A percentile compares a stretch with the other conserved stretches of the same genome.
These are phyloP conservation scores for Parasteatoda tepidariorum DNA, from an alignment of 1,140 invertebrate genomes.

Conservation along the genomic window DNA sequence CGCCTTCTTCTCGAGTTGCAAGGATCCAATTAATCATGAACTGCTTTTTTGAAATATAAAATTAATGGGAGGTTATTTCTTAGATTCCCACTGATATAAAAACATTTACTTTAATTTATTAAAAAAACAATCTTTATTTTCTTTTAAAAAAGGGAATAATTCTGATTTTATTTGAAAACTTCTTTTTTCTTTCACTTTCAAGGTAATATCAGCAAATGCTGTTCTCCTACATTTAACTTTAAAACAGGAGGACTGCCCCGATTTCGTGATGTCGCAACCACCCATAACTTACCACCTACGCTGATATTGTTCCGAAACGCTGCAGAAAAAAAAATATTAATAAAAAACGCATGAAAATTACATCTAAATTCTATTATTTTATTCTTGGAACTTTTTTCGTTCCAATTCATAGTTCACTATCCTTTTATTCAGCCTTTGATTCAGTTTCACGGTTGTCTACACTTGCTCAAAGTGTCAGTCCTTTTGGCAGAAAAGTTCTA, in stretches of 20 bases:
- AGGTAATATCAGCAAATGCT: too few relatives aligned
- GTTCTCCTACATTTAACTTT: conserved; percentile 13
- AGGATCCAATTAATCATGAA: too few relatives aligned
- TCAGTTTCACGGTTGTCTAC: conserved; percentile 52
- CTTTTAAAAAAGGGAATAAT: too few relatives aligned
- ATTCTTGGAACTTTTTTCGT: background rate
- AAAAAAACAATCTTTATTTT: too few relatives aligned
- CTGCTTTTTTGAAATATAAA: too few relatives aligned
- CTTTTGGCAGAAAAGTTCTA: background rate
- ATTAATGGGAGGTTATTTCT: too few relatives aligned
- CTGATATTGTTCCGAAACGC: conserved; percentile 5
- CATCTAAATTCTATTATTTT: conserved; percentile 21
- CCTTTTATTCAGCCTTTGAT: conserved; percentile 46
- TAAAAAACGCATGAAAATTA: background rate
- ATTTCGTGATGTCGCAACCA: conserved; percentile 26
- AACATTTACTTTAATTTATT: too few relatives aligned
- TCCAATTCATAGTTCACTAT: conserved; percentile 32
- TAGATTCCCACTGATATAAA: too few relatives aligned
- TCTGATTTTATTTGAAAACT: too few relatives aligned
- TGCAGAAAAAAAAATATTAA: background rate
- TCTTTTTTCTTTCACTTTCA: too few relatives aligned
- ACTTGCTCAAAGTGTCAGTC: conserved; percentile 4
- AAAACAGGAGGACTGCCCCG: background rate
- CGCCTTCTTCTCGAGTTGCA: too few relatives aligned
- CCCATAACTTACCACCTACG: conserved; percentile 7